Evolutionary conservation across 2,888 invertebrate species (phyloP), one percentile per base, ranked within the genome.

Genomic region (Macropis europaea): DNA sequence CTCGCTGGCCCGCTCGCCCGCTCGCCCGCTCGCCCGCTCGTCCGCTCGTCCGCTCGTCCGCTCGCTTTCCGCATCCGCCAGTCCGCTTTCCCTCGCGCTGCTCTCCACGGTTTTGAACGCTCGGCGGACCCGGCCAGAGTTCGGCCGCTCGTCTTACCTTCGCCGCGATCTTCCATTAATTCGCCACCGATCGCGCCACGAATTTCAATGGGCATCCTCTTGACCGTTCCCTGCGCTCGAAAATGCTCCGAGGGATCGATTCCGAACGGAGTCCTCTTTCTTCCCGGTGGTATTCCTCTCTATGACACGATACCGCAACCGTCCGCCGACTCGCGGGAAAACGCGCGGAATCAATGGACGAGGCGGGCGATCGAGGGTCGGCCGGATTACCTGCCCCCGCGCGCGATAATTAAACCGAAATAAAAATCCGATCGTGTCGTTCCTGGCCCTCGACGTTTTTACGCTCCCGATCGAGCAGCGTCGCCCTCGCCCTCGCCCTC

Each of bases 401-500:
- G 82, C 79, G 81, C 84, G 82, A 87, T 87, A 87, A 88, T 89
- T 88, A 87, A 88, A 87, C 79, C 79, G 83, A 82, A 86, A 86
- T 86, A 86, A 88, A 88, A 87, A 86, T 87, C 82, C 81, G 77
- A 79, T 70, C 79, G 70, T 42, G 59, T 53, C 75, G 54, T 32
- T 70, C 60, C 70, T 59, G 69, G 43, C 62, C 56, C 57, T 50
- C 59, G 69, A 63, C 77, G 67, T 79, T 77, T n/a, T 66, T 59
- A 56, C 61, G 76, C 42, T 53, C 53, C 53, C 75, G 57, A 75
- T 62, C 64, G 59, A 45, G 56, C 48, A 77, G 69, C 72, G 71
- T 62, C 68, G n/a, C 43, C 48, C 59, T 61, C 53, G 45, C 40
- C 50, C 42, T 45, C 61, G 54, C 56, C 43, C 48, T 54, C 50